phyloP scores from a whole-genome alignment of 2,797 vertebrate species.

The Lithobates pipiens region DNA sequence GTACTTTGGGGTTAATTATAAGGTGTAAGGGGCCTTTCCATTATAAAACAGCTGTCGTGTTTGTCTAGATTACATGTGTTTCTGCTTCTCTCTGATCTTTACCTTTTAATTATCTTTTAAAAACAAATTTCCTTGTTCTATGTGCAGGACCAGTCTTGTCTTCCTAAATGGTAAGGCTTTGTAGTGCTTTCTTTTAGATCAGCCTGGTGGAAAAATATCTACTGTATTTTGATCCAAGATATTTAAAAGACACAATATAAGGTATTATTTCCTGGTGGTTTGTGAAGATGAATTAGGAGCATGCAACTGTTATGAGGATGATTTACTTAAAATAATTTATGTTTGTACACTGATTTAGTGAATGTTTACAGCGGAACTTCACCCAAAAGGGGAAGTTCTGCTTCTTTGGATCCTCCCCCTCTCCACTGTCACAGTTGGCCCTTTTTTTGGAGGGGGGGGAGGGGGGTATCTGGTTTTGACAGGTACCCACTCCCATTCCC shows the following conservation, averaged over 20 bases:
- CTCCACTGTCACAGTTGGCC: no score
- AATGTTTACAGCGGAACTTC: no score
- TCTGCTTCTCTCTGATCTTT: slow-evolving; percentile 15
- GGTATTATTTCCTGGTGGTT: neutral
- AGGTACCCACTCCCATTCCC: no score
- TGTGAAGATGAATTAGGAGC: neutral
- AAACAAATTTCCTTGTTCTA: slow-evolving; percentile 8
- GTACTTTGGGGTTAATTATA: neutral
- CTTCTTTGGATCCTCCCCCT: no score
- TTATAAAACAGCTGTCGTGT: slow-evolving; percentile 39
- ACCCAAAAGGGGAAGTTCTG: no score
- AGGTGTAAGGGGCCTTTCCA: neutral
- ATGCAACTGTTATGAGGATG: no score
- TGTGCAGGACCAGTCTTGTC: slow-evolving; percentile 45
- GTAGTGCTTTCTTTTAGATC: slow-evolving; percentile 6
- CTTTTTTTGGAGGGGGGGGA: no score
- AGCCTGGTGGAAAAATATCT: neutral
- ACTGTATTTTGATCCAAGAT: neutral
- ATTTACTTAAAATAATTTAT: no score
- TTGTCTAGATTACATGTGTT: slow-evolving; percentile 42
- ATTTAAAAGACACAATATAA: neutral
- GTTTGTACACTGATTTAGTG: no score
- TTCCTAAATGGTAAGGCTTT: slow-evolving; percentile 5
- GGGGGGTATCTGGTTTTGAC: no score
- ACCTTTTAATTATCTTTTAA: slow-evolving; percentile 55